A percentile compares a stretch with the other conserved stretches of the same genome.
phyloP scores from a whole-genome alignment of 2,113 vertebrate genomes.

The Columba livia region DNA sequence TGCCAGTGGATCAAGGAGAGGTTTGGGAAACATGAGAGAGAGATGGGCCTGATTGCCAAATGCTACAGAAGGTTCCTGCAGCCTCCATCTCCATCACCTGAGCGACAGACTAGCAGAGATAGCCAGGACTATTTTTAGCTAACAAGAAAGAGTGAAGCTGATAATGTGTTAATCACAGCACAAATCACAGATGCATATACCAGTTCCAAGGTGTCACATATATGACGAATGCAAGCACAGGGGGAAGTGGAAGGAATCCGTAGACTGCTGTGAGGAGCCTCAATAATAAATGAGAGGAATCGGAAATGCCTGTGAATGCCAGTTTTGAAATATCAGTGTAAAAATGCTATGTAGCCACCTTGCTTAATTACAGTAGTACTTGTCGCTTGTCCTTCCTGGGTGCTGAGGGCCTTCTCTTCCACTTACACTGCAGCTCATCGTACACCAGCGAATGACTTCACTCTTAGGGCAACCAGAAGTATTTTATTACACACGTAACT shows the following conservation, averaged over 20 bases:
- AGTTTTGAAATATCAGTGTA: conserved; percentile 38
- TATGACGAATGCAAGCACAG: conserved; percentile 69
- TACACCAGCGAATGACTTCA: not conserved
- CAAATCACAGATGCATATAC: conserved; percentile 50
- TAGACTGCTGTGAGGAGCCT: conserved; percentile 60
- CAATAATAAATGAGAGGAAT: conserved; percentile 65
- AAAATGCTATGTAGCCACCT: conserved; percentile 11
- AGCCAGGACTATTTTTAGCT: conserved; percentile 68
- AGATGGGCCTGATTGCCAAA: conserved; percentile 48
- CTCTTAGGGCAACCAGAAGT: not conserved
- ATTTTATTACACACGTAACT: not conserved
- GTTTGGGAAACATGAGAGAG: not conserved
- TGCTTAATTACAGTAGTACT: not conserved
- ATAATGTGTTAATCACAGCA: conserved; percentile 71
- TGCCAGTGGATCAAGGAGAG: conserved; percentile 28
- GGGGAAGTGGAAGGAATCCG: conserved; percentile 61
- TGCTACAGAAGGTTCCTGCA: conserved; percentile 62
- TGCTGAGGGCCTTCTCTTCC: not conserved
- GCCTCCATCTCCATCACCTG: conserved; percentile 64
- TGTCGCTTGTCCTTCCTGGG: not conserved
- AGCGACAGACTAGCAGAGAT: conserved; percentile 63
- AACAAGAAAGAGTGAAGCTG: conserved; percentile 56
- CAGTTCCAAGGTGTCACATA: conserved; percentile 62
- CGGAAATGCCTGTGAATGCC: conserved; percentile 27
- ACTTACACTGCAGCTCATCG: accelerated